Conservation (phyloP, 2,888 invertebrate genomes). For the Drosophila affinis region DNA sequence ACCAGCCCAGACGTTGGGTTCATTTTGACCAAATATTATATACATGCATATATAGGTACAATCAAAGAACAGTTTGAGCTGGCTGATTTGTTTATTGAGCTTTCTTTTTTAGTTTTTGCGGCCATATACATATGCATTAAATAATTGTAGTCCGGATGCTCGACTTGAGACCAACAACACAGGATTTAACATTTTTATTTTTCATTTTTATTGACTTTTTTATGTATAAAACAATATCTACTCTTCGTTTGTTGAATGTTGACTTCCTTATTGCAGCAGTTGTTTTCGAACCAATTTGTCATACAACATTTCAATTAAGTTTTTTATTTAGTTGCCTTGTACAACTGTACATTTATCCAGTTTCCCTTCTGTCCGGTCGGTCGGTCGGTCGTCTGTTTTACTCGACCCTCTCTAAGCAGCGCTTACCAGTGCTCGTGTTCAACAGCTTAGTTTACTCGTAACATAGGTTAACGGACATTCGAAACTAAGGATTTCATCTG, state of each 20-base stretch:
- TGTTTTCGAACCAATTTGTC: slow-evolving; percentile 56
- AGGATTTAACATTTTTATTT: slow-evolving; percentile 68
- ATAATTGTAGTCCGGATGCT: not conserved
- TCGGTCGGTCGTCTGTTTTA: slow-evolving; percentile 17
- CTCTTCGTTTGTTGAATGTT: slow-evolving; percentile 37
- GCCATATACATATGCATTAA: not conserved
- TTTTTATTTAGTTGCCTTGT: slow-evolving; percentile 24
- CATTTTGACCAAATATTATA: no score
- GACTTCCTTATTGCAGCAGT: slow-evolving; percentile 30
- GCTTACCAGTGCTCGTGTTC: slow-evolving; percentile 30
- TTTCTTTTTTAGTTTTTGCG: not conserved
- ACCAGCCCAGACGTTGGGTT: not conserved
- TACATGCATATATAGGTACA: no score
- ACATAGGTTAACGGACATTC: slow-evolving; percentile 54
- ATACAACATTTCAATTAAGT: slow-evolving; percentile 40
- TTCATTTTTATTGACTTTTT: slow-evolving; percentile 74
- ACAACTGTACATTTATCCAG: slow-evolving; percentile 5
- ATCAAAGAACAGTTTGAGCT: no score
- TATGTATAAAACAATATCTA: slow-evolving; percentile 76
- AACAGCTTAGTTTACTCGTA: slow-evolving; percentile 47
- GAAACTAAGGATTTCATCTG: slow-evolving; percentile 54
- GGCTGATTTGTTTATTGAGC: not conserved
- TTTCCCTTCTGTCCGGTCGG: slow-evolving; percentile 12
- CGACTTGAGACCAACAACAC: not conserved
- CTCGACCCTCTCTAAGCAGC: slow-evolving; percentile 43